These are phyloP conservation scores for Carettochelys insculpta DNA, from an alignment of 2,113 vertebrate genomes.

Conservation along the genomic window DNA sequence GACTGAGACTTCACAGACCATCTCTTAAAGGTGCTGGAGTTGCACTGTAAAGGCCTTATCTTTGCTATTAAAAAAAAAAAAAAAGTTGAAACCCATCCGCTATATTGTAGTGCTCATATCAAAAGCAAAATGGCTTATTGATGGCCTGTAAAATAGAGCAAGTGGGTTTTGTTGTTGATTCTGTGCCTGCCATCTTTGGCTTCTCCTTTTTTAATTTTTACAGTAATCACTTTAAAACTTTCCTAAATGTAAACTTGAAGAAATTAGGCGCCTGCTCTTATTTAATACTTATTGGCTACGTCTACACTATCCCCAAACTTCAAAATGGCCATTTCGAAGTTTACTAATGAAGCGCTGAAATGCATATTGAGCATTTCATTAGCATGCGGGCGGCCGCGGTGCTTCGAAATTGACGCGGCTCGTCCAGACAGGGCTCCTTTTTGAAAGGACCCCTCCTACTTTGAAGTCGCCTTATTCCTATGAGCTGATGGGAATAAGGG, in stretches of 20 bases:
- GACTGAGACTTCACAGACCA: neutral
- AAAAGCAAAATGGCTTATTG: neutral
- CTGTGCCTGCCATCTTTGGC: neutral
- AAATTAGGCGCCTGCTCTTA: neutral
- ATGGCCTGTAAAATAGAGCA: neutral
- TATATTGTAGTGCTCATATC: neutral
- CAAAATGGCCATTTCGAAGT: no score
- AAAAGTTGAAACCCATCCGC: no score
- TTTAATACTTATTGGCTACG: rapidly evolving
- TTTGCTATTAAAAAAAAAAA: no score
- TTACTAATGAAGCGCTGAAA: no score
- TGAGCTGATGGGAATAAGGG: no score
- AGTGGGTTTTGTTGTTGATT: neutral
- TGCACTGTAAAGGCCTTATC: neutral
- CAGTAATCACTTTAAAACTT: neutral
- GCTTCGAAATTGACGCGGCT: no score
- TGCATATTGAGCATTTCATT: no score
- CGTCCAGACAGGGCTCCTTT: no score
- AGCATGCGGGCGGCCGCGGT: no score
- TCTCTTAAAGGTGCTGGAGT: neutral
- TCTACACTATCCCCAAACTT: no score
- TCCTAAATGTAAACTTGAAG: neutral
- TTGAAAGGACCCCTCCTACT: no score
- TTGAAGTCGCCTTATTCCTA: no score
- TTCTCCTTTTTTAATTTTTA: neutral